phyloP scores from a whole-genome alignment of 2,113 vertebrate genomes.

The Isurus oxyrinchus region DNA sequence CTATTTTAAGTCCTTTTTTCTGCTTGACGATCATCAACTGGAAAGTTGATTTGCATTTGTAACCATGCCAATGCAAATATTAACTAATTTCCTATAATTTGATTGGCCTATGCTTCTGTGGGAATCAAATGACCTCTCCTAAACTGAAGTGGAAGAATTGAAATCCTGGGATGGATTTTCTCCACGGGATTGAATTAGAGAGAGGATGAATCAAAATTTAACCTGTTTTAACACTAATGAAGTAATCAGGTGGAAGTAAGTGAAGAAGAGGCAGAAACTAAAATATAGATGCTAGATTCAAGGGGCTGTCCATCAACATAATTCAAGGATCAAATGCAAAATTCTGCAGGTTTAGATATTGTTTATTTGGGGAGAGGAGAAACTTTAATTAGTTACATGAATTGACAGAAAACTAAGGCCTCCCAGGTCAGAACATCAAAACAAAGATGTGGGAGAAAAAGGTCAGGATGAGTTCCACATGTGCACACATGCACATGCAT shows the following conservation, averaged over 20 bases:
- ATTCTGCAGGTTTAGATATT: background rate
- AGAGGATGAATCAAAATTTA: background rate
- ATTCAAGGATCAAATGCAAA: background rate
- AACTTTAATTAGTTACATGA: background rate
- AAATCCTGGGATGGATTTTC: constrained; percentile 28
- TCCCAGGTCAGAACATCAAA: no score
- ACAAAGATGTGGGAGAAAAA: background rate
- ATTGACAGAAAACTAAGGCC: background rate
- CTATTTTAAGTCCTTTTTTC: background rate
- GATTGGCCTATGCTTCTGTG: constrained; percentile 11
- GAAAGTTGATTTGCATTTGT: background rate
- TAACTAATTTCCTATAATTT: constrained; percentile 21
- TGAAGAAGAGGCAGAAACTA: background rate
- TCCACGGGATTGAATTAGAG: background rate
- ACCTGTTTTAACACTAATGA: background rate
- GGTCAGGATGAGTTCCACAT: background rate
- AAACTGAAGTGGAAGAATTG: background rate
- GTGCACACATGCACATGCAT: background rate
- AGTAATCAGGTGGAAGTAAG: background rate
- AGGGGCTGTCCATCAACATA: background rate
- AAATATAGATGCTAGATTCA: background rate
- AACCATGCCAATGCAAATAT: constrained; percentile 20
- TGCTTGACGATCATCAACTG: background rate
- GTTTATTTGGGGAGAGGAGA: background rate
- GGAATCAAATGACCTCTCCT: constrained; percentile 21